These are phyloP conservation scores for Hoplodrina blanda DNA, from an alignment of 2,888 invertebrate genomes.

Conservation along the genomic window DNA sequence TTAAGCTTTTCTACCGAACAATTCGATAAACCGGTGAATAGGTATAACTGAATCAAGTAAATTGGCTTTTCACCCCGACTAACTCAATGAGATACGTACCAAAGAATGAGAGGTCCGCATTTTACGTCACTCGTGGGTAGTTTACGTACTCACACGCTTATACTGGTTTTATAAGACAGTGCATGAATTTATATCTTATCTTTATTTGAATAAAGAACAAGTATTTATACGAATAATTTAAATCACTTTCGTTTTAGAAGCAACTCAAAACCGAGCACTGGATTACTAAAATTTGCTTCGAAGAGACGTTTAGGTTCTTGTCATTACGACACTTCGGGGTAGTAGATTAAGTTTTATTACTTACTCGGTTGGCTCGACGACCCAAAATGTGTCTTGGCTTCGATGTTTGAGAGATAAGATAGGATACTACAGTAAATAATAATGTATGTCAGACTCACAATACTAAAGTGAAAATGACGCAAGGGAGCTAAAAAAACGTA, in stretches of 20 bases:
- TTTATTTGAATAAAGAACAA: too few species aligned
- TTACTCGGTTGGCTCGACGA: not conserved
- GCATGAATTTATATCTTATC: too few species aligned
- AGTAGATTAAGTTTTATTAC: not conserved
- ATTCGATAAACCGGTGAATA: conserved; percentile 52
- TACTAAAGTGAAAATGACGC: too few species aligned
- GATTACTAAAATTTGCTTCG: not conserved
- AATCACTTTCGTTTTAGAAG: not conserved
- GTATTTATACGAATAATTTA: not conserved
- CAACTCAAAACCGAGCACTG: not conserved
- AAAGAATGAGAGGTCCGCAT: conserved; percentile 11
- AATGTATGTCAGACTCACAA: too few species aligned
- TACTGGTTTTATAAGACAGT: not conserved
- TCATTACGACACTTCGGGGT: not conserved
- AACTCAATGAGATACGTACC: conserved; percentile 57
- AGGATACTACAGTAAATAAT: too few species aligned
- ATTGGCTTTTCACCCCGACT: conserved; percentile 62
- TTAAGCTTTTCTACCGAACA: conserved; percentile 22
- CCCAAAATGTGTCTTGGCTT: not conserved
- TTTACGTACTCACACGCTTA: not conserved
- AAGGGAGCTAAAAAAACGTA: not conserved
- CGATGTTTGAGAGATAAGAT: not conserved
- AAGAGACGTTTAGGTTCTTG: not conserved
- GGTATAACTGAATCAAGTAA: conserved; percentile 62
- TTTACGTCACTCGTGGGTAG: conserved; percentile 10